These are phyloP conservation scores for Galeopsomyia nigrocyanea DNA, from an alignment of 2,888 invertebrate species.

Conservation along the genomic window DNA sequence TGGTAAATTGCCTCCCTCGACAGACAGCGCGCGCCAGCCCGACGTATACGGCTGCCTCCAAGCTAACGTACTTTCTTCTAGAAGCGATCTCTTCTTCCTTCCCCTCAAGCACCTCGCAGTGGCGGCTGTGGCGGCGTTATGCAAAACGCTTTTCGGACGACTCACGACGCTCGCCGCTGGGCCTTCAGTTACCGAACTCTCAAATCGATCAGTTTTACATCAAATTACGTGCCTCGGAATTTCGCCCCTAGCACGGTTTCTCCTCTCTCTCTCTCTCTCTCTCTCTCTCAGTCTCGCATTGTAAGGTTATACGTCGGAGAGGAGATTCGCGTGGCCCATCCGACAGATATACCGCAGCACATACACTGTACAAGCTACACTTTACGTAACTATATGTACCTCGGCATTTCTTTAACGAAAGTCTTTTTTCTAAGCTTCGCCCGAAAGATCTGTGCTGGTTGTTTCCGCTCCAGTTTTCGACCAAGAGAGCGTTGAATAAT, in stretches of 20 bases:
- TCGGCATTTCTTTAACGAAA: neutral
- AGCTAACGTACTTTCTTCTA: conserved; percentile 24
- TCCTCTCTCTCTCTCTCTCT: conserved; percentile 40
- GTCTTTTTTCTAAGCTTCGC: too few species aligned
- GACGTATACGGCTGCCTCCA: conserved; percentile 17
- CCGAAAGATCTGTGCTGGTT: too few species aligned
- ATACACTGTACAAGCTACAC: neutral
- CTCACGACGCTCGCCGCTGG: conserved; percentile 38
- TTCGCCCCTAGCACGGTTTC: conserved; percentile 44
- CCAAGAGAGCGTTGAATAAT: too few species aligned
- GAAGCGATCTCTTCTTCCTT: conserved; percentile 30
- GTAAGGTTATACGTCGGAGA: too few species aligned
- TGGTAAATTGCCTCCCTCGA: conserved; percentile 25
- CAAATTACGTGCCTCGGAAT: conserved; percentile 45
- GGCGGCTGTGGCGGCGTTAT: conserved; percentile 34
- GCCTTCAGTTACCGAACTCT: conserved; percentile 38
- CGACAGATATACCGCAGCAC: too few species aligned
- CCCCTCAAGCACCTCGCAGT: neutral
- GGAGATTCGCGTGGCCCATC: too few species aligned
- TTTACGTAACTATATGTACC: conserved; percentile 36
- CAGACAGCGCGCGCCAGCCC: too few species aligned
- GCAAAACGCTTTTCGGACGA: conserved; percentile 46
- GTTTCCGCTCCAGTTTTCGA: too few species aligned
- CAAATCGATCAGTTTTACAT: conserved; percentile 47
- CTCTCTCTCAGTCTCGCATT: conserved; percentile 4